Evolutionary conservation across 2,888 invertebrate species (phyloP).

Genomic region (Falcaria lacertinaria): DNA sequence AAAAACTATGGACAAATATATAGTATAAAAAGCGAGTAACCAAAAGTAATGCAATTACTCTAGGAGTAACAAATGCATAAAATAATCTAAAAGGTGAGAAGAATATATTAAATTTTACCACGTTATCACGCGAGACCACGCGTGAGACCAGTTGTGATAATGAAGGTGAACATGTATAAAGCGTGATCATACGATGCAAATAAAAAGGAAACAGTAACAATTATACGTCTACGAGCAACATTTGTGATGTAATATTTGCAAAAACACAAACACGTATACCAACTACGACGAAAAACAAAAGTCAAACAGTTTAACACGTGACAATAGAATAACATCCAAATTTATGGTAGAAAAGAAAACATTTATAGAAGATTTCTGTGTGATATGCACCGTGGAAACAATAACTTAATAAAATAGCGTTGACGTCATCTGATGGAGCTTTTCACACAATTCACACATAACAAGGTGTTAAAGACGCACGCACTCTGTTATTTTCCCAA

Average conservation of each 20-base stretch:
- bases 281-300: neutral
- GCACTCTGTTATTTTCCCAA: too few species aligned
- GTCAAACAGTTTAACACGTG: too few species aligned
- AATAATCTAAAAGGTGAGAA: too few species aligned
- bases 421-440: neutral
- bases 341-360: too few species aligned
- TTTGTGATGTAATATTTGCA: neutral
- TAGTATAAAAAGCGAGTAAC: too few species aligned
- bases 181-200: conserved; percentile 13
- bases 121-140: neutral
- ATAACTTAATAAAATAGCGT: neutral
- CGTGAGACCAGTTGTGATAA: conserved; percentile 1
- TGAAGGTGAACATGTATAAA: conserved; percentile 2
- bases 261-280: conserved; percentile 1
- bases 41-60: too few species aligned
- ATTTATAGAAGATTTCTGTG: too few species aligned
- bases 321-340: too few species aligned
- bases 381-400: too few species aligned
- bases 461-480: neutral
- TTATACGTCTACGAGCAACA: too few species aligned
- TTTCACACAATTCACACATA: neutral
- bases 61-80: too few species aligned
- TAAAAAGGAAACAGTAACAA: conserved; percentile 1
- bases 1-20: too few species aligned
- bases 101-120: neutral